These are phyloP conservation scores for Sitta carolinensis DNA, from an alignment of 2,797 vertebrate genomes.

Conservation along the genomic window DNA sequence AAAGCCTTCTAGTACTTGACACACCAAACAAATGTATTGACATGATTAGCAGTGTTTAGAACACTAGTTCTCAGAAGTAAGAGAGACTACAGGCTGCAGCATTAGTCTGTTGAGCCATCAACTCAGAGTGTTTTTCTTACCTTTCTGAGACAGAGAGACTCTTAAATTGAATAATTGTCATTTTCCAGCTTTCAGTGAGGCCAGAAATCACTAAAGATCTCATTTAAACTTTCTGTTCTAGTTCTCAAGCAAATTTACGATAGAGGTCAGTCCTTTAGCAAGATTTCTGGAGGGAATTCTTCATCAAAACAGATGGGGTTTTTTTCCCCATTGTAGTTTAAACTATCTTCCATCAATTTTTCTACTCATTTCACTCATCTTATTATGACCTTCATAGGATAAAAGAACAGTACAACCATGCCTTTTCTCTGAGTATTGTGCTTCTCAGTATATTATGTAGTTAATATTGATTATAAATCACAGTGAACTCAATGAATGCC, in stretches of 20 bases:
- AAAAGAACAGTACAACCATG: slow-evolving; percentile 13
- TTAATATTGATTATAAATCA: slow-evolving; percentile 71
- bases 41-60: slow-evolving; percentile 32
- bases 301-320: background rate
- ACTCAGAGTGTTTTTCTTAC: background rate
- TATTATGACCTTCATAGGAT: slow-evolving; percentile 60
- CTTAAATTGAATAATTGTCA: slow-evolving; percentile 70
- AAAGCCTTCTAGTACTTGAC: slow-evolving; percentile 17
- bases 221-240: slow-evolving; percentile 64
- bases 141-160: slow-evolving; percentile 40
- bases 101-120: background rate
- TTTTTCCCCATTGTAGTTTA: slow-evolving; percentile 18
- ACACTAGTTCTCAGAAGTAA: background rate
- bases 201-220: slow-evolving; percentile 73
- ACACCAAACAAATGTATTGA: slow-evolving; percentile 41
- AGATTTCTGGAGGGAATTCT: slow-evolving; percentile 58
- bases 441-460: slow-evolving; percentile 41
- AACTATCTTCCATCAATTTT: slow-evolving; percentile 53
- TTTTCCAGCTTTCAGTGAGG: slow-evolving; percentile 61
- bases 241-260: slow-evolving; percentile 67
- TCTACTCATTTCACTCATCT: slow-evolving; percentile 36
- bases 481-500: background rate
- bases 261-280: slow-evolving; percentile 40
- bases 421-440: background rate
- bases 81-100: background rate